Evolutionary conservation across 1,140 invertebrate species (phyloP).

Genomic region (Pemphigus obesinymphae): DNA sequence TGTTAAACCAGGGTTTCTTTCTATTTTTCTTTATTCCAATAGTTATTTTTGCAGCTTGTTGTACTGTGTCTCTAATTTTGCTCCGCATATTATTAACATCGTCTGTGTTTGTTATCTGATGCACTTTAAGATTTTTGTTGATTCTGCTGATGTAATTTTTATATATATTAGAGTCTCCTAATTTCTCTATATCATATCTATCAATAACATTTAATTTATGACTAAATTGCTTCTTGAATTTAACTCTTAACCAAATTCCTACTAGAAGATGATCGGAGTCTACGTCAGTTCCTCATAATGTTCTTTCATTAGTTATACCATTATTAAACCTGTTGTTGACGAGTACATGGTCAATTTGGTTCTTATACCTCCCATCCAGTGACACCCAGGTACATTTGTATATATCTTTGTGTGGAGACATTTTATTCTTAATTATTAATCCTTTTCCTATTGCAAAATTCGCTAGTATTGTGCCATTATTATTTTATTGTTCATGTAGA

Average conservation of each 20-base stretch:
- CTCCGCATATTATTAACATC: not conserved
- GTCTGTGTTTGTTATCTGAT: not conserved
- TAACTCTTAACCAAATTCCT: constrained; percentile 30
- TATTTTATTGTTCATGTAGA: not conserved
- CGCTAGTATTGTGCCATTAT: not conserved
- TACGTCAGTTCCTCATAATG: constrained; percentile 39
- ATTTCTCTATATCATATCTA: constrained; percentile 9
- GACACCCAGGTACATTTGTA: constrained; percentile 46
- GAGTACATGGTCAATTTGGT: too few species aligned
- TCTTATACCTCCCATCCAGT: constrained; percentile 43
- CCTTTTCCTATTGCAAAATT: not conserved
- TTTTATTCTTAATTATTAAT: not conserved
- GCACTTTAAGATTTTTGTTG: not conserved
- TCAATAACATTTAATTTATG: too few species aligned
- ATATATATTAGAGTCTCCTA: not conserved
- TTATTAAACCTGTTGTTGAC: too few species aligned
- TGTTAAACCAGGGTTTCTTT: too few species aligned
- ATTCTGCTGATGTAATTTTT: not conserved
- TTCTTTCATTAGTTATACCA: constrained; percentile 39
- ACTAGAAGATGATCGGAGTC: constrained; percentile 44
- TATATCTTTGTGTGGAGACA: constrained; percentile 23
- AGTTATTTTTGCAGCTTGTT: not conserved
- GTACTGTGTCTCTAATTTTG: not conserved
- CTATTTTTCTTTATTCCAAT: too few species aligned
- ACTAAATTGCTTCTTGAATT: not conserved